phyloP scores from a whole-genome alignment of 2,888 invertebrate genomes.

The Sinohyriopsis cumingii region DNA sequence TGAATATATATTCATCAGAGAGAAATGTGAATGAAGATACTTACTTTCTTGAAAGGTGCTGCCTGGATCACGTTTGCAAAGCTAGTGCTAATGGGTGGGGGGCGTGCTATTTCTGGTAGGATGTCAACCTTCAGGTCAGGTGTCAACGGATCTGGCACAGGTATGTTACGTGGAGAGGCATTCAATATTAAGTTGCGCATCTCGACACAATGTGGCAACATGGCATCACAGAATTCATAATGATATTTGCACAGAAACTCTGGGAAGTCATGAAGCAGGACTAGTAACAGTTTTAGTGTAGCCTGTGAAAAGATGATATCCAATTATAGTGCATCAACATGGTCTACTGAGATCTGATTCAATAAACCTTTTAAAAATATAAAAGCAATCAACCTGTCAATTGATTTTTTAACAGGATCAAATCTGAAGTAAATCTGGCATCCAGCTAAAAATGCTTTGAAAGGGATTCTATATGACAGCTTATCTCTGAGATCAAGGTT shows the following conservation, averaged over 20 bases:
- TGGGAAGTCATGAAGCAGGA: slow-evolving; percentile 98
- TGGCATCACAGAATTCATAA: slow-evolving; percentile 98
- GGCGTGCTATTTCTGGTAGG: slow-evolving; percentile 58
- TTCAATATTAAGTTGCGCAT: slow-evolving; percentile 98
- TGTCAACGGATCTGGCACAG: slow-evolving; percentile 98
- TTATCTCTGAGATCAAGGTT: no score
- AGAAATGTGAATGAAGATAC: background rate
- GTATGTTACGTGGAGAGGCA: slow-evolving; percentile 98
- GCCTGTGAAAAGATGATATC: slow-evolving; percentile 68
- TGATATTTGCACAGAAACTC: slow-evolving; percentile 99
- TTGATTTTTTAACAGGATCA: no score
- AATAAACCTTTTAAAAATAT: background rate
- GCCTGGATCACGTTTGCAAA: slow-evolving; percentile 90
- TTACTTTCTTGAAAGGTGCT: slow-evolving; percentile 86
- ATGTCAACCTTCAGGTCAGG: slow-evolving; percentile 86
- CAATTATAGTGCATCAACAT: background rate
- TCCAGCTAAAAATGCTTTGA: no score
- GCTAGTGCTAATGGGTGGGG: slow-evolving; percentile 90
- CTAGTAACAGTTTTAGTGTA: slow-evolving; percentile 92
- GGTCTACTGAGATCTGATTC: background rate
- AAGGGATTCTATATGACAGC: no score
- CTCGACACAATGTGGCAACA: slow-evolving; percentile 98
- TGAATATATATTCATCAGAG: no score
- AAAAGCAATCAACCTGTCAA: background rate
- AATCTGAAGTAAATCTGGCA: no score